A percentile compares a stretch with the other conserved stretches of the same genome.
Evolutionary conservation across 1,140 invertebrate genomes (phyloP).

Genomic region (Drosophila parabipectinata): DNA sequence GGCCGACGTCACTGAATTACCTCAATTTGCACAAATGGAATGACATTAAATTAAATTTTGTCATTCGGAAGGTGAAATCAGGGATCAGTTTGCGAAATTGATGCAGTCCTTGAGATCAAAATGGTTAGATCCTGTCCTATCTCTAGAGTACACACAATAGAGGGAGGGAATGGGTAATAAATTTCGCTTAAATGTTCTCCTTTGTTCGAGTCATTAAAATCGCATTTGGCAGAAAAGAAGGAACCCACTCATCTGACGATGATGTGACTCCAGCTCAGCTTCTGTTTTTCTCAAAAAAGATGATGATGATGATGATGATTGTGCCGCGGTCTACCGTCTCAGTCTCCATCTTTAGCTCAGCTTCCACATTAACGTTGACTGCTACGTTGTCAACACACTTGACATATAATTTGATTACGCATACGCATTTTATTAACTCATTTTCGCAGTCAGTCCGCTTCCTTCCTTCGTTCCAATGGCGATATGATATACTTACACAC

Average conservation of each 20-base stretch:
- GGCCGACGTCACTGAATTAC: slow-evolving; percentile 17
- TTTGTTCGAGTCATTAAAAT: slow-evolving; percentile 80
- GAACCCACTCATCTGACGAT: slow-evolving; percentile 28
- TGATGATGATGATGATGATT: slow-evolving; percentile 20
- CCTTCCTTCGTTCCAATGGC: slow-evolving; percentile 52
- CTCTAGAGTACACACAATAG: slow-evolving; percentile 9
- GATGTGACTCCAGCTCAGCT: slow-evolving; percentile 1
- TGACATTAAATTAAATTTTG: slow-evolving; percentile 37
- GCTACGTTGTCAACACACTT: slow-evolving; percentile 81
- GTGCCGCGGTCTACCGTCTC: not conserved
- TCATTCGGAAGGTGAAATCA: slow-evolving; percentile 1
- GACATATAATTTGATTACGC: slow-evolving; percentile 82
- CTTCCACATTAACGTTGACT: slow-evolving; percentile 69
- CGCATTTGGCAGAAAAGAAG: slow-evolving; percentile 59
- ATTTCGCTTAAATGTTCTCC: slow-evolving; percentile 73
- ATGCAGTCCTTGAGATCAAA: slow-evolving; percentile 8
- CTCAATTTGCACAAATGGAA: slow-evolving; percentile 32
- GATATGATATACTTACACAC: slow-evolving; percentile 71
- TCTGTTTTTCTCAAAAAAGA: slow-evolving; percentile 6
- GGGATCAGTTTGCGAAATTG: slow-evolving; percentile 19
- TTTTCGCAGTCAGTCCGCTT: slow-evolving; percentile 53
- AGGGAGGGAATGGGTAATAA: slow-evolving; percentile 54
- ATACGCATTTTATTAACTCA: slow-evolving; percentile 83
- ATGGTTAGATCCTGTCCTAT: not conserved
- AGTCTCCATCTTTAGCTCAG: not conserved